phyloP scores from a whole-genome alignment of 2,888 invertebrate species.

The Oscheius sp. region DNA sequence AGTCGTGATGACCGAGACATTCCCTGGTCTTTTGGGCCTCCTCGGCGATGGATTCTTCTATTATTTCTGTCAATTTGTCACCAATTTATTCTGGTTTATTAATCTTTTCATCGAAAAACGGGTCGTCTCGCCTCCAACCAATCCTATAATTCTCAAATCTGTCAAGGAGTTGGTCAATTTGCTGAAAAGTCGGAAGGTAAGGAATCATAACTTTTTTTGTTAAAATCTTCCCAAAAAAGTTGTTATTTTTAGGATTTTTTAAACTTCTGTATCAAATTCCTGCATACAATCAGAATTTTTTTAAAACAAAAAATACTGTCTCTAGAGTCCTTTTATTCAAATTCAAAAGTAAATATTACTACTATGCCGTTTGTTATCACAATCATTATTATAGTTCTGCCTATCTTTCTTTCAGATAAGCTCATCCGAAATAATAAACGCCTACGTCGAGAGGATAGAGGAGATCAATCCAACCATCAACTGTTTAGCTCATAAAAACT shows the following conservation, averaged over 20 bases:
- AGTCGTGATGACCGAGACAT: too few relatives aligned
- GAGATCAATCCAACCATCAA: conserved; percentile 20
- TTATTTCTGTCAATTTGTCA: background rate
- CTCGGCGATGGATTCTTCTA: too few relatives aligned
- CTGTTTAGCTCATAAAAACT: background rate
- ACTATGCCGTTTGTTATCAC: too few relatives aligned
- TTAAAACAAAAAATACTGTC: too few relatives aligned
- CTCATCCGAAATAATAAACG: conserved; percentile 3
- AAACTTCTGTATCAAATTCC: too few relatives aligned
- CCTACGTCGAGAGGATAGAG: conserved; percentile 12
- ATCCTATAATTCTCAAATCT: background rate
- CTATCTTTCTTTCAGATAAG: conserved; percentile 4
- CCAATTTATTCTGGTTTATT: conserved; percentile 3
- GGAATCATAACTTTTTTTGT: background rate
- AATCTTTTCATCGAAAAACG: conserved; percentile 4
- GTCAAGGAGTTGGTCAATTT: background rate
- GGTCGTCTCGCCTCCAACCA: background rate
- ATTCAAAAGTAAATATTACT: too few relatives aligned
- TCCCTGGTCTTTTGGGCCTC: too few relatives aligned
- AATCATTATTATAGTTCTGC: too few relatives aligned
- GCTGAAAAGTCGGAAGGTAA: conserved; percentile 6
- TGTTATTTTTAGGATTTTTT: too few relatives aligned
- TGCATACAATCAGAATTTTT: too few relatives aligned
- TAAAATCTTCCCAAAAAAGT: background rate
- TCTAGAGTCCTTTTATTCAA: too few relatives aligned